A percentile compares a stretch with the other conserved stretches of the same genome.
These are phyloP conservation scores for Microplitis manilae DNA, from an alignment of 2,888 invertebrate genomes.

Conservation along the genomic window DNA sequence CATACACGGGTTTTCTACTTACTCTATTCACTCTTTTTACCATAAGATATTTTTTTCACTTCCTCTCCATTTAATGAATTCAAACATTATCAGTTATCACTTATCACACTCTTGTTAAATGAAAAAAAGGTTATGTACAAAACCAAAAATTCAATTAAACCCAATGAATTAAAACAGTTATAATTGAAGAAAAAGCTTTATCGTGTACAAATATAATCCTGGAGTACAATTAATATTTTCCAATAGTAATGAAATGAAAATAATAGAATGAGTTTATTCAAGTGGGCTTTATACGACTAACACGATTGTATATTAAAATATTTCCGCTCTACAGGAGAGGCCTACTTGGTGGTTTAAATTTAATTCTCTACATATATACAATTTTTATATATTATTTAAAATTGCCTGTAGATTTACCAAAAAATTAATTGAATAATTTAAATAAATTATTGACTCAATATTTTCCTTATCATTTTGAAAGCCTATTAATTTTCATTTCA, in stretches of 20 bases:
- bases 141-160: conserved; percentile 1
- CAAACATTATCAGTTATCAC: no score
- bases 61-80: no score
- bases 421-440: not conserved
- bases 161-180: not conserved
- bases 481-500: no score
- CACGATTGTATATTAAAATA: conserved; percentile 63
- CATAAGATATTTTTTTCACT: not conserved
- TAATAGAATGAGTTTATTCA: conserved; percentile 50
- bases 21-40: not conserved
- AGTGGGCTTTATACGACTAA: conserved; percentile 63
- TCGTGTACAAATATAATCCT: not conserved
- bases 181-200: not conserved
- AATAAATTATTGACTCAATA: no score
- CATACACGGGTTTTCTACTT: conserved; percentile 12
- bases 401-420: not conserved
- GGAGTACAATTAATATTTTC: conserved; percentile 60
- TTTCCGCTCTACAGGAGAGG: conserved; percentile 54
- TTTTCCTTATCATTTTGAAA: not conserved
- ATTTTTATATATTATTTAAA: not conserved
- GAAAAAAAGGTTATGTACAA: not conserved
- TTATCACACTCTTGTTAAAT: no score
- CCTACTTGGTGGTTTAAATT: not conserved
- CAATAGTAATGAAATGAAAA: conserved; percentile 32
- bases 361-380: not conserved